Evolutionary conservation across 2,113 vertebrate genomes (phyloP), one percentile per base, ranked within the genome.

Genomic region (Syrrhaptes paradoxus): DNA sequence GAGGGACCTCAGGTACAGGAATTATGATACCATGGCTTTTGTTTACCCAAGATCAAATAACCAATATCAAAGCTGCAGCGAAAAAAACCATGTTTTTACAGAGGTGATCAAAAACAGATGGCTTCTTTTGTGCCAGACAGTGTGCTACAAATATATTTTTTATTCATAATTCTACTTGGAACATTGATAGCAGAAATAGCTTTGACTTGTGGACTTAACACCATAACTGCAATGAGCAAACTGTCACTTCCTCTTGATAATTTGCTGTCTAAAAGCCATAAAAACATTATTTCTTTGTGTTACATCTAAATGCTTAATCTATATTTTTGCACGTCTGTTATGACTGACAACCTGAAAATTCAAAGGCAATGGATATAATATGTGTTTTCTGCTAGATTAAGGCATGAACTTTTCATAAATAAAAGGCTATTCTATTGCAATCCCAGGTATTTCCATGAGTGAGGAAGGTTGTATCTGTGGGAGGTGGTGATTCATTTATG

Each of bases 301-400:
- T 85, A 89, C 87, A 49, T 92, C 57, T 96, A 85, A 91, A 85
- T 48, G 28, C 55, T 92, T 89, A 38, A 59, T 22, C 62, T 82
- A n/a, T 65, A 93, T 93, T 89, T 92, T 55, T 80, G 78, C 57
- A 61, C 2, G 1, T 81, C 73, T 91, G 26, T 92, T 87, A 83
- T 28, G 67, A 87, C 36, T 80, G 83, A 82, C 15, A 90, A 84
- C 63, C 83, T 82, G 83, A 57, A 94, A 90, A 95, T 91, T 88
- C 59, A 66, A 87, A 96, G 67, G 51, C 61, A 80, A 70, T 61
- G 13, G 38, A 83, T 83, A 57, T 74, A 61, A 62, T 84, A 63
- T 1, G 1, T 65, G 32, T 61, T 85, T 95, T 95, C 38, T 91
- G 46, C 67, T 92, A 83, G 57, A 87, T 86, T 81, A 83, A 78